A percentile compares a stretch with the other conserved stretches of the same genome.
Conservation (phyloP, 2,888 invertebrate species). For the Lasiommata megera region DNA sequence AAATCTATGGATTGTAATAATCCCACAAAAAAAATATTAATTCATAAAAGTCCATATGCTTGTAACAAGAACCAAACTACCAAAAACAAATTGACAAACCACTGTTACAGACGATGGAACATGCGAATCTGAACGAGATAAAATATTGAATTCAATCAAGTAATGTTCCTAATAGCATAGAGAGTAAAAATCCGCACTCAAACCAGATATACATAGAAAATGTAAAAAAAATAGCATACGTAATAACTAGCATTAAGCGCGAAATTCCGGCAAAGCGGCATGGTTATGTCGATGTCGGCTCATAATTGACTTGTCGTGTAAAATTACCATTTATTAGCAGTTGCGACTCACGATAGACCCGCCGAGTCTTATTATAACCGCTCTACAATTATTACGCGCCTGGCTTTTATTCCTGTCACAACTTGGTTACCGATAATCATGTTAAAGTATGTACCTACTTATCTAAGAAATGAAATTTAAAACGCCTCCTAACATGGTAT, state of each 20-base stretch:
- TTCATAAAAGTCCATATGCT: no score
- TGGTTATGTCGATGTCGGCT: constrained; percentile 71
- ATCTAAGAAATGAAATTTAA: not conserved
- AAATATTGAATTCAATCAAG: no score
- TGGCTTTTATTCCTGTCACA: constrained; percentile 37
- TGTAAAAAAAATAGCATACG: constrained; percentile 19
- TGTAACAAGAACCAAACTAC: no score
- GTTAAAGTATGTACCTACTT: no score
- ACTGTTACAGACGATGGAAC: no score
- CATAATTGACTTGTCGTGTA: constrained; percentile 78
- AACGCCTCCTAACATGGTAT: no score
- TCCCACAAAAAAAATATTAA: no score
- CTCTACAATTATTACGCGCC: constrained; percentile 59
- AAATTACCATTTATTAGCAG: constrained; percentile 76
- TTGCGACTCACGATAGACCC: constrained; percentile 45
- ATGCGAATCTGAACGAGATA: no score
- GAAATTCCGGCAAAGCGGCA: constrained; percentile 61
- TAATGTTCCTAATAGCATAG: no score
- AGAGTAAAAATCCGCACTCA: not conserved
- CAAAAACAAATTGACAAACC: no score
- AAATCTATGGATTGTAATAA: no score
- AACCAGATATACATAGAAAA: constrained; percentile 7
- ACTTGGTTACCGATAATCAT: constrained; percentile 11
- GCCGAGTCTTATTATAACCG: constrained; percentile 60
- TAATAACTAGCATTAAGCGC: constrained; percentile 19